Base-by-base conservation (phyloP, 2,888 invertebrate species). In the Euspilapteryx auroguttella region DNA sequence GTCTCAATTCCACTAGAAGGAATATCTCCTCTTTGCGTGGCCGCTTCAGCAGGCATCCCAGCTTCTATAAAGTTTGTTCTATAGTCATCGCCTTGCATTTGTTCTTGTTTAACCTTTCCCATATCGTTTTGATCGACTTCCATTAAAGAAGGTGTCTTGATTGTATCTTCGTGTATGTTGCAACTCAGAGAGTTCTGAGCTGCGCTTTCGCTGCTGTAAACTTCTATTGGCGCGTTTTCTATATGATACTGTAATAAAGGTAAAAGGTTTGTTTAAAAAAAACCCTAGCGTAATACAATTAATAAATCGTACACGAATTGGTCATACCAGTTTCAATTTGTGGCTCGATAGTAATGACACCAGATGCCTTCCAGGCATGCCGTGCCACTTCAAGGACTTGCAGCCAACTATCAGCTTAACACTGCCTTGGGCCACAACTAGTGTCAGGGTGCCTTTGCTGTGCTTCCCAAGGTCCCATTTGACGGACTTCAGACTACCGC, bases 321-420 rank as follows among this genome's bases (percentile, higher is more conserved):
- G 24, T 61, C 80, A 76, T 49, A 84, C 84, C 62, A 83, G 57
- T 55, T 79, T 78, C 25, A 83, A 38, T 34, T 71, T 58, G 7
- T 71, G 71, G 39, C 59, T 63, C 11, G 58, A 61, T 63, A 82
- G 71, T 40, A 79, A 64, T 27, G 64, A 55, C 40, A 79, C 65
- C 56, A 82, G 73, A 36, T 79, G 76, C 48, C 79, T 69, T 26
- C 75, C 76, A 4, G 80, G 76, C 44, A 83, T 78, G 6, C 77
- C 58, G 13, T 87, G 79, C 56, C 79, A 79, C 21, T 85, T 86
- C 33, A 84, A 78, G 2, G 79, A 65, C 14, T 71, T 66, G 46
- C 87, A 88, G 40, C 86, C 84, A 3, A 83, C 73, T 40, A 81
- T 81, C 14, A 89, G 55, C 38, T 81, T 80, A 12, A 86, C 78